Evolutionary conservation across 1,140 invertebrate genomes (phyloP), one percentile per base, ranked within the genome.

Genomic region (Drosophila bocqueti): DNA sequence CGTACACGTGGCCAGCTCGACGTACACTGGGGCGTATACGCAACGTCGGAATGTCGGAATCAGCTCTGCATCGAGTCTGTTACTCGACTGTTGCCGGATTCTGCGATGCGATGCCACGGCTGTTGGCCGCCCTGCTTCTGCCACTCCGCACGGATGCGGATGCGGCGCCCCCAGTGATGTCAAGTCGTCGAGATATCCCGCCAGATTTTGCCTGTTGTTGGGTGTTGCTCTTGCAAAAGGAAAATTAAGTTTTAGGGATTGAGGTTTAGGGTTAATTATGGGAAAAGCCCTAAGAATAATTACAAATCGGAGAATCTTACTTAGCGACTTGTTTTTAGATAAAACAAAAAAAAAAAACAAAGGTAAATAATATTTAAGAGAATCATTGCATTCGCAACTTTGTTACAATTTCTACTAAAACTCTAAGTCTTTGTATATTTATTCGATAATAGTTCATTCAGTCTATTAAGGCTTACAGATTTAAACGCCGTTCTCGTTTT

Each of bases 1-100:
- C 76, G 84, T 87, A 68, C 85, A 81, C 85, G 85, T 90, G 84
- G 85, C 85, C 65, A 79, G 55, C 71, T 85, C 84, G 84, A 90
- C 84, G 82, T 80, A 65, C 61, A 89, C 85, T 89, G 59, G 75
- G 47, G 59, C 60, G 43, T 31, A 57, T 49, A 61, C 36, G 64
- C 47, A 62, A 50, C 31, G 67, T 52, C 62, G 59, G 59, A 66
- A 72, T 74, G 54, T 59, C 62, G 74, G 71, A 82, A 64, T 79
- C 64, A 69, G 59, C 65, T 76, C 75, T 76, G 82, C 82, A 85
- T 81, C 82, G 78, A 72, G 65, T 81, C 83, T 65, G 79, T 58
- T 72, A 73, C 79, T 87, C 81, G 83, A 87, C 83, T 78, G 75
- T 78, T 78, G 75, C 71, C 57, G 71, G 54, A 57, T 40, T 57